phyloP scores from a whole-genome alignment of 2,888 invertebrate genomes.

The Norana najaformis region DNA sequence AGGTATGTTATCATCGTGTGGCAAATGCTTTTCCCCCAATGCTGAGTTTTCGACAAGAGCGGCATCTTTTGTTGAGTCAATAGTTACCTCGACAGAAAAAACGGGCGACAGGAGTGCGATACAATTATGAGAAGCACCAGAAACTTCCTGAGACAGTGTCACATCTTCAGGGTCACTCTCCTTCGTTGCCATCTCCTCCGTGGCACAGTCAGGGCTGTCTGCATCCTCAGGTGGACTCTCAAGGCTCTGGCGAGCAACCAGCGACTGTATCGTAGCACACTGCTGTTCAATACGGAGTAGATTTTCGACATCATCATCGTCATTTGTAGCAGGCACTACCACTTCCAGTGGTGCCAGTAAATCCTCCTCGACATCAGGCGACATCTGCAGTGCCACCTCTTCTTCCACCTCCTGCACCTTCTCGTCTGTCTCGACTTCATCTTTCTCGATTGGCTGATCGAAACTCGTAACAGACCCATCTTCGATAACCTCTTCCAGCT shows the following conservation, averaged over 20 bases:
- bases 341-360: background rate
- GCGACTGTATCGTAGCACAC: conserved; percentile 63
- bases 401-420: conserved; percentile 19
- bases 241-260: conserved; percentile 30
- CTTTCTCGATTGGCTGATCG: background rate
- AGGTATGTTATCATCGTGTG: background rate
- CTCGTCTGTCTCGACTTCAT: background rate
- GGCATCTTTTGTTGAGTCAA: background rate
- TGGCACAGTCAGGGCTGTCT: background rate
- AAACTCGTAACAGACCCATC: background rate
- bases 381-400: background rate
- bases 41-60: background rate
- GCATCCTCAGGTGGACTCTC: background rate
- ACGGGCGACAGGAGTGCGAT: conserved; percentile 17
- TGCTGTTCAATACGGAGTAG: conserved; percentile 66
- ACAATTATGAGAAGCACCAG: background rate
- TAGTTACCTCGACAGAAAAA: conserved; percentile 10
- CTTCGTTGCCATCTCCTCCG: background rate
- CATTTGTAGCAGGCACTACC: background rate
- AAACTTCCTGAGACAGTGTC: background rate
- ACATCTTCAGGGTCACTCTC: background rate
- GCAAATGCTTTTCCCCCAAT: background rate
- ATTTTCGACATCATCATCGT: conserved; percentile 54
- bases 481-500: conserved; percentile 7
- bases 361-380: background rate